Base-by-base conservation (phyloP, 1,140 invertebrate species). In the Dinoponera quadriceps region DNA sequence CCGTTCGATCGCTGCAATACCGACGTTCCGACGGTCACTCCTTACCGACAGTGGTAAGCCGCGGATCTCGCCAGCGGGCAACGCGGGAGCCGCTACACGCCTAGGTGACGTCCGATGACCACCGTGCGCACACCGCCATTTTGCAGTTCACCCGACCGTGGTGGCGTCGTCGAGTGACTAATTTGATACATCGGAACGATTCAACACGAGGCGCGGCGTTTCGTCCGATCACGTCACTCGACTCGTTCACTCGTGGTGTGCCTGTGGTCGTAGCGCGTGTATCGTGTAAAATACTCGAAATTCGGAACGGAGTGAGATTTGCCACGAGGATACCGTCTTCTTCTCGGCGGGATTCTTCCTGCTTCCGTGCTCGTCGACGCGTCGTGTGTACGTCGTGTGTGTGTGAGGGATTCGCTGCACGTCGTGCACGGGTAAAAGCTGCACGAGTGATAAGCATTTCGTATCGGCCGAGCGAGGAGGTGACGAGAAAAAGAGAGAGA, bases 181-280 rank as follows among this genome's bases (percentile, higher is more conserved):
- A 77, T 66, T 77, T 48, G 29, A 38, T 66, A 66, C 20, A 44
- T 55, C 13, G 74, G 48, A 66, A 77, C 66, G 25, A 18, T 51
- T 49, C 48, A 16, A 48, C 14, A 9, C 27, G 55, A 77, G 60
- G 73, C 60, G 74, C 74, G 62, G 74, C 74, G 38, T 7, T 29
- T 18, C n/a, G n/a, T 55, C 18, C 29, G 60, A 51, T 77, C 62
- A 77, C 49, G 29, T 77, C 48, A 38, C 14, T 38, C 49, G 22
- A 51, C 49, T 33, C 16, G 62, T 44, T 44, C 49, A 78, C 51
- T n/a, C 33, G 33, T 49, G 51, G 68, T 29, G n/a, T 55, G n/a
- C n/a, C n/a, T 0, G 62, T 13, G 14, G 57, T 33, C 29, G 29
- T n/a, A n/a, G n/a, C n/a, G n/a, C n/a, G n/a, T n/a, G n/a, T n/a